Percentiles rank a stretch among this genome's conserved stretches.
Conservation (phyloP, 92 coral and sea anemone species). For the Epizoanthus rinbou region DNA sequence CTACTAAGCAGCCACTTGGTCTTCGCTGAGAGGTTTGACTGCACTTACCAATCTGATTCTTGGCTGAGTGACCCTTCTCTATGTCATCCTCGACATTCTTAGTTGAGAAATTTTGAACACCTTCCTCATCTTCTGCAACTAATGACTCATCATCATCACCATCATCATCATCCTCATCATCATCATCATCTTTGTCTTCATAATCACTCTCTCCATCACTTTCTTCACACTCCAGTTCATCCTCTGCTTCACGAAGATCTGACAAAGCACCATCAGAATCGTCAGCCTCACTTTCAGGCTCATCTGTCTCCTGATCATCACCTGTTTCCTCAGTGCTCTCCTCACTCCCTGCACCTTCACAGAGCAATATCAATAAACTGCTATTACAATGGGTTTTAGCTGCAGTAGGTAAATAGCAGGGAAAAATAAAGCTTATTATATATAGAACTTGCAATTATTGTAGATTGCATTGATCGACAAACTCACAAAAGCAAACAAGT, state of each 20-base stretch:
- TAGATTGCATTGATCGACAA: no score
- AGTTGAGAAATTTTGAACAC: slow-evolving; percentile 65
- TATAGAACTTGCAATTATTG: no score
- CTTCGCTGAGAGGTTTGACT: background rate
- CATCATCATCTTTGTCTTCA: slow-evolving; percentile 25
- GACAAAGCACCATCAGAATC: background rate
- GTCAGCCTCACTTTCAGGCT: background rate
- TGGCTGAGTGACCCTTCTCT: slow-evolving; percentile 86
- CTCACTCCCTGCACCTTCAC: background rate
- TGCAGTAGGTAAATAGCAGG: no score
- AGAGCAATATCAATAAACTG: no score
- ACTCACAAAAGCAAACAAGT: no score
- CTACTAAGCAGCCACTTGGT: no score
- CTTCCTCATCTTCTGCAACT: slow-evolving; percentile 47
- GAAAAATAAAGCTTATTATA: no score
- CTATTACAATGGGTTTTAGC: no score
- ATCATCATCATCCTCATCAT: slow-evolving; percentile 26
- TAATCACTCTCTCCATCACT: slow-evolving; percentile 27
- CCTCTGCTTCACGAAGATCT: background rate
- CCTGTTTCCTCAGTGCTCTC: background rate
- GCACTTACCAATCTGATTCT: slow-evolving; percentile 81
- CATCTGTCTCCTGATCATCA: background rate
- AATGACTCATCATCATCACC: slow-evolving; percentile 37
- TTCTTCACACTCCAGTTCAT: background rate
- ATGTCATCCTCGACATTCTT: slow-evolving; percentile 71